Conservation (phyloP, 2,113 vertebrate species). For the Corythornis madagascariensis region DNA sequence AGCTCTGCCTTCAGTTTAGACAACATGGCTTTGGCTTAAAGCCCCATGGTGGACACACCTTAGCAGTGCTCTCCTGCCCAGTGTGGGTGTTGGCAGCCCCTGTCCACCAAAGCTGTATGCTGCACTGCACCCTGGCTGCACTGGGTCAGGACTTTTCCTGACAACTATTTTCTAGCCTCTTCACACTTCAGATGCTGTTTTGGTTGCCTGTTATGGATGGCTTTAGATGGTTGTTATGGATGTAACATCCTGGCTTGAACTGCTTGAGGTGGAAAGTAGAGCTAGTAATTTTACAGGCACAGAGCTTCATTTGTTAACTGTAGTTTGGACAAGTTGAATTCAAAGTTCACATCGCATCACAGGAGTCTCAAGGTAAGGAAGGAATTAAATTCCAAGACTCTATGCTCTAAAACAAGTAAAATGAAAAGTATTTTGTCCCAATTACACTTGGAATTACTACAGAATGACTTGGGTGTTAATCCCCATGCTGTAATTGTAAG, state of each 20-base stretch:
- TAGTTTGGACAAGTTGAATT: neutral
- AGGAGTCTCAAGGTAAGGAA: neutral
- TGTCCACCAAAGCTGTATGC: neutral
- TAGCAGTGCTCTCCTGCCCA: neutral
- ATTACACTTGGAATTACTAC: neutral
- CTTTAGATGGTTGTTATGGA: neutral
- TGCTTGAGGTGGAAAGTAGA: neutral
- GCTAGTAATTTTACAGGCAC: neutral
- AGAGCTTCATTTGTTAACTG: neutral
- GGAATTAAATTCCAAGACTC: neutral
- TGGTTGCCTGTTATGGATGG: neutral
- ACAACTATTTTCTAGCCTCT: neutral
- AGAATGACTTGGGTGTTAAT: neutral
- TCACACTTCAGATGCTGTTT: neutral
- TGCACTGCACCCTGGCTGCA: neutral
- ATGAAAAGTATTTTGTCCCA: neutral
- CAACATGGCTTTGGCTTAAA: neutral
- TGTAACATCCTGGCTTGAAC: neutral
- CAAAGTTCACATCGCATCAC: neutral
- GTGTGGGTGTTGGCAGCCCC: neutral
- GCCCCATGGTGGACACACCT: neutral
- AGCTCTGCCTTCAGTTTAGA: neutral
- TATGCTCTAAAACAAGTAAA: neutral
- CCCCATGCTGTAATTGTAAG: neutral
- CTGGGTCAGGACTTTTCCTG: neutral